Evolutionary conservation across 2,888 invertebrate genomes (phyloP), one percentile per base, ranked within the genome.

Genomic region (Hydraecia micacea): DNA sequence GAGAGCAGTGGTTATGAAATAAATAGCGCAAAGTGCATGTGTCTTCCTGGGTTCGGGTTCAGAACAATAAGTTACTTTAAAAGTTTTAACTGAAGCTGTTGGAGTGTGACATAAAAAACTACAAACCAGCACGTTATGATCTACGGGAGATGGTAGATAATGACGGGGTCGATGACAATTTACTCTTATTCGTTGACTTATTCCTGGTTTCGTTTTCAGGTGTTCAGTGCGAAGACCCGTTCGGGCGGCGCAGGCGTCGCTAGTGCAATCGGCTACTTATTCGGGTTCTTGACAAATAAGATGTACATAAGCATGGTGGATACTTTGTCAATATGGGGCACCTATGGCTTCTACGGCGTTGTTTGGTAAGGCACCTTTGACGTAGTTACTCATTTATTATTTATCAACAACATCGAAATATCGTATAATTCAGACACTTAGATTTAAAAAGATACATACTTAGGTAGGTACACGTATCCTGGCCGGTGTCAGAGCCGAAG

Each of bases 261-360:
- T 0, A 98, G 98, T 32, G 98, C 98, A 0, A 96, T 97, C 0
- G 98, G 98, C 7, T 98, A 98, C 91, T 95, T 98, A 49, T 98
- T 98, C 89, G 98, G 98, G 0, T 98, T 98, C 88, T 92, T 98
- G 5, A 97, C 98, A 0, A 98, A 98, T 91, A 98, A 98, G 92
- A 94, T 97, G 75, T 98, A 98, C 90, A 96, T 98, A 39, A 96
- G 96, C 85, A 98, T 98, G 97, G 95, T 98, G 0, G 93, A 97
- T 13, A 92, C 93, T 0, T 91, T 98, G 60, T 97, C 98, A 0
- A 93, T 98, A 77, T 97, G 98, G 79, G 98, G 98, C 13, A 98
- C 98, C 0, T 98, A 98, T 91, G 97, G 98, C 90, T 97, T 98
- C 49, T 98, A 98, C 91, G 97, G 98, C 0, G 85, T 95, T 6